Percentiles rank a stretch among this genome's conserved stretches.
Conservation (phyloP, 1,140 invertebrate species). For the Agrypnia vestita region DNA sequence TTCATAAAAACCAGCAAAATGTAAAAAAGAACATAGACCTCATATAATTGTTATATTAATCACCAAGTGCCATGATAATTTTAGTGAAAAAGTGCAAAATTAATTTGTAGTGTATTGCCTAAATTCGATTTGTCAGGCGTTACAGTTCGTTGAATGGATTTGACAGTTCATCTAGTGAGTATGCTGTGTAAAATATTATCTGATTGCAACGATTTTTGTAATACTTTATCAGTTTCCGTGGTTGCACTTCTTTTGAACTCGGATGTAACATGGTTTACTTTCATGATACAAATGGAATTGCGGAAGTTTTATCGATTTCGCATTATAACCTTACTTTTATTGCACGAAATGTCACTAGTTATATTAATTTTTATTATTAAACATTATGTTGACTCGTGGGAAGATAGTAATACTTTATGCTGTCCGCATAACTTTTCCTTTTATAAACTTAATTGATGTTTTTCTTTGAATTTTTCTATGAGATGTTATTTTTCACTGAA, state of each 20-base stretch:
- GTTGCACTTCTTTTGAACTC: constrained; percentile 31
- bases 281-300: constrained; percentile 68
- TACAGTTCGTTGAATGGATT: constrained; percentile 6
- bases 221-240: constrained; percentile 7
- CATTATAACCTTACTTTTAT: constrained; percentile 64
- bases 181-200: constrained; percentile 16
- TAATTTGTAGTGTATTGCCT: constrained; percentile 41
- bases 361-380: too few relatives aligned
- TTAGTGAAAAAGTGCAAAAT: constrained; percentile 55
- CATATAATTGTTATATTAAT: constrained; percentile 45
- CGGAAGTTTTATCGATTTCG: constrained; percentile 74
- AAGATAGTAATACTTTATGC: too few relatives aligned
- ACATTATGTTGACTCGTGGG: too few relatives aligned
- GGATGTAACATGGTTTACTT: constrained; percentile 26
- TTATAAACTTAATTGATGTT: too few relatives aligned
- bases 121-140: constrained; percentile 4
- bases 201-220: not conserved
- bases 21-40: constrained; percentile 43
- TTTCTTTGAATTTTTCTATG: too few relatives aligned
- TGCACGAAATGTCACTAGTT: constrained; percentile 41
- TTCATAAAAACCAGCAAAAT: constrained; percentile 43
- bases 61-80: constrained; percentile 57
- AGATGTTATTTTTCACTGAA: too few relatives aligned
- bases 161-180: constrained; percentile 44
- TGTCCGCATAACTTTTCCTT: too few relatives aligned